phyloP scores from a whole-genome alignment of 2,113 vertebrate species.

The Cebus imitator region DNA sequence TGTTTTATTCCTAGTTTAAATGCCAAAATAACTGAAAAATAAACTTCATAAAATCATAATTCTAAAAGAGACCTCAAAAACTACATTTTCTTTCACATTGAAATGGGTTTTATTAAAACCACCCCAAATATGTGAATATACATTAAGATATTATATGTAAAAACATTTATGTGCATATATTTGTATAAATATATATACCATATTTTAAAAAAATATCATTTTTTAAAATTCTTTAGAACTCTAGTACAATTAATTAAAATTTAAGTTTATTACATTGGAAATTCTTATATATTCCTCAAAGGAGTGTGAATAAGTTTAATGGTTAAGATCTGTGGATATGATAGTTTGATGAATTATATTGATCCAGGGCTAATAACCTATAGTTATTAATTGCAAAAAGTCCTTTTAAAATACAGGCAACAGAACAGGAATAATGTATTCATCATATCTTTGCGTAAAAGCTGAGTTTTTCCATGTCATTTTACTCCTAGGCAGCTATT shows the following conservation, averaged over 20 bases:
- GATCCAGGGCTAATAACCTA: not conserved
- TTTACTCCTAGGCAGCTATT: not conserved
- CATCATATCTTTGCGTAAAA: not conserved
- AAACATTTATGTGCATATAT: not conserved
- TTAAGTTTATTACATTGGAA: not conserved
- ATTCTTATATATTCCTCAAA: not conserved
- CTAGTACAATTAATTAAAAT: not conserved
- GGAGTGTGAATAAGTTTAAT: not conserved
- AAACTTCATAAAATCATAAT: not conserved
- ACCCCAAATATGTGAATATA: not conserved
- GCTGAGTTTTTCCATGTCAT: not conserved
- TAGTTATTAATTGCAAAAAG: not conserved
- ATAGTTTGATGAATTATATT: not conserved
- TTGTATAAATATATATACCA: not conserved
- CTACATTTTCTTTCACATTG: not conserved
- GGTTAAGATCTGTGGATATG: not conserved
- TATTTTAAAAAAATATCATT: not conserved
- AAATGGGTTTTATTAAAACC: not conserved
- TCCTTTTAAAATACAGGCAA: not conserved
- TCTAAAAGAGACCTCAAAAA: not conserved
- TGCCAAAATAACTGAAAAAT: not conserved
- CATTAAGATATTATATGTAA: not conserved
- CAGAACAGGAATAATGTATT: not conserved
- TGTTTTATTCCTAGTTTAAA: not conserved
- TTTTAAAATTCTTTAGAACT: not conserved